Percentiles rank a stretch among this genome's conserved stretches.
phyloP scores from a whole-genome alignment of 2,797 vertebrate genomes.

The Petrocephalus schoutedeni region DNA sequence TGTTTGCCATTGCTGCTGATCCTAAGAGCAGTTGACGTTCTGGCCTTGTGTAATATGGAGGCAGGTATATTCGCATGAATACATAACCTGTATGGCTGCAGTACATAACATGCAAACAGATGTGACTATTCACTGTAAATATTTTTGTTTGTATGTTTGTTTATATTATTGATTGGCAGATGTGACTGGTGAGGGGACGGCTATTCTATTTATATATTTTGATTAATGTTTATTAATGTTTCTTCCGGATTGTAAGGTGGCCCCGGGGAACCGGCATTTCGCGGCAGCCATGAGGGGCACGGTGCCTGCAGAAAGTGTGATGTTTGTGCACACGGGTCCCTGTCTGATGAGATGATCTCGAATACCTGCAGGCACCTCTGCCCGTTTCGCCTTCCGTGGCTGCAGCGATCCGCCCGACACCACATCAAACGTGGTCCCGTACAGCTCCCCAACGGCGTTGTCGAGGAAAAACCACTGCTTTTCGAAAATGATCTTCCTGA shows the following conservation, averaged over 20 bases:
- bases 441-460: constrained; percentile 76
- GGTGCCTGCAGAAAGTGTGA: not conserved
- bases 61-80: not conserved
- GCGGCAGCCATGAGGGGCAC: not conserved
- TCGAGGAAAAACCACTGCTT: constrained; percentile 95
- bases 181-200: not conserved
- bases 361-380: constrained; percentile 66
- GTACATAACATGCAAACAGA: not conserved
- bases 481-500: constrained; percentile 88
- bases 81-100: not conserved
- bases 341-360: not conserved
- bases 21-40: not conserved
- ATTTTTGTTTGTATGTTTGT: not conserved
- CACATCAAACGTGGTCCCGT: constrained; percentile 84
- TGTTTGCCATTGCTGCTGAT: not conserved
- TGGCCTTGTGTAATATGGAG: not conserved
- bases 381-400: constrained; percentile 55
- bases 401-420: constrained; percentile 72
- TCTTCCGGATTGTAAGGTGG: not conserved
- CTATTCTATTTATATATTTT: not conserved
- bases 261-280: not conserved
- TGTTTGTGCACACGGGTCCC: not conserved
- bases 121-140: not conserved
- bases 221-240: not conserved
- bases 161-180: not conserved